Conservation (phyloP, 23 tunicate species). For the Clavelina lepadiformis region DNA sequence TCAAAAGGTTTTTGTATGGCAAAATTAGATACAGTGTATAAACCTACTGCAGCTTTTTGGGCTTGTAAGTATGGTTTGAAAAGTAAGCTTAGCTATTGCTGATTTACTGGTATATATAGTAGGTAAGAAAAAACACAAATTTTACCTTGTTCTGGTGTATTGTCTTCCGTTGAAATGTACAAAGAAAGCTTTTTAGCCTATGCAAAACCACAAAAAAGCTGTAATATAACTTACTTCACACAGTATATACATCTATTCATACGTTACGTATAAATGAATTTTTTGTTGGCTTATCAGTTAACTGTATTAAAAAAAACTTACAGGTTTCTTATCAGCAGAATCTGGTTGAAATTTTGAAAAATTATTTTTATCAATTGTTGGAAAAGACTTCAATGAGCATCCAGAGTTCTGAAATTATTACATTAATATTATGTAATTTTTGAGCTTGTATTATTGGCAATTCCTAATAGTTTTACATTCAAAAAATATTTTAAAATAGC, state of each 20-base stretch:
- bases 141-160: conserved; percentile 47
- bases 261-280: not conserved
- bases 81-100: no score
- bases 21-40: no score
- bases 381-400: conserved; percentile 24
- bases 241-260: not conserved
- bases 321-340: conserved; percentile 11
- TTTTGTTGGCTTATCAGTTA: conserved; percentile 10
- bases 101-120: no score
- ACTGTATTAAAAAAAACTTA: no score
- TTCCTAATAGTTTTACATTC: no score
- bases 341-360: conserved; percentile 46
- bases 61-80: no score
- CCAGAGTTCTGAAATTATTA: no score
- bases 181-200: conserved; percentile 35
- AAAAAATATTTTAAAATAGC: no score
- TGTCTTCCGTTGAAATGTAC: conserved; percentile 47
- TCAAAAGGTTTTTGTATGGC: no score
- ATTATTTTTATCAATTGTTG: conserved; percentile 33
- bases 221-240: not conserved
- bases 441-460: no score
- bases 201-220: not conserved
- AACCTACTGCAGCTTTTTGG: no score
- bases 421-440: no score
- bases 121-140: not conserved